Conservation (phyloP, 2,113 vertebrate genomes). For the Alaudala cheleensis region DNA sequence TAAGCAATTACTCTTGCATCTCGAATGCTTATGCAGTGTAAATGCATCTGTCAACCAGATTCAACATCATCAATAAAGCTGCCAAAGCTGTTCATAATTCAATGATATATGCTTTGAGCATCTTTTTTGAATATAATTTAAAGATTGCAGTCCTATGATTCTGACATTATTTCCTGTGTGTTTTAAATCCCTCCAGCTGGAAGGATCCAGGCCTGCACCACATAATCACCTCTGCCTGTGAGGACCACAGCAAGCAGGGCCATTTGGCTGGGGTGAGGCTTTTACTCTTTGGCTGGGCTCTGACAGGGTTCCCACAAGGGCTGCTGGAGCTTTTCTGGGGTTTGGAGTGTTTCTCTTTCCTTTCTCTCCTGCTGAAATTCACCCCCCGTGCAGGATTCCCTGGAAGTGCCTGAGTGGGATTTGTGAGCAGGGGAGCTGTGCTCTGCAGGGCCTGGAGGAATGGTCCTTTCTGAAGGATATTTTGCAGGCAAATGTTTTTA, state of each 20-base stretch:
- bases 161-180: background rate
- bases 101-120: slow-evolving; percentile 71
- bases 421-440: background rate
- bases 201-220: background rate
- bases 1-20: slow-evolving; percentile 75
- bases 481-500: background rate
- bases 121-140: slow-evolving; percentile 71
- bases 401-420: accelerated
- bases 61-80: slow-evolving; percentile 77
- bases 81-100: slow-evolving; percentile 74
- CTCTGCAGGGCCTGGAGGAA: background rate
- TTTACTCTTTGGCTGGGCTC: background rate
- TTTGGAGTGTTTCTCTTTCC: background rate
- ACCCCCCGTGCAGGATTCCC: background rate
- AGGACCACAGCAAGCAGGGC: background rate
- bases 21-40: slow-evolving; percentile 73
- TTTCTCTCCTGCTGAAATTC: background rate
- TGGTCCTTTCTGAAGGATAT: background rate
- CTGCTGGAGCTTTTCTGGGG: background rate
- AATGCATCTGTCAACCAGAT: slow-evolving; percentile 76
- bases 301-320: background rate
- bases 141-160: slow-evolving; percentile 65
- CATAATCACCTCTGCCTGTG: background rate
- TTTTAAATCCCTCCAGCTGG: slow-evolving; percentile 65
- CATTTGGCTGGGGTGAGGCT: background rate